Conservation (phyloP, 2,888 invertebrate genomes). For the Metalampra italica region DNA sequence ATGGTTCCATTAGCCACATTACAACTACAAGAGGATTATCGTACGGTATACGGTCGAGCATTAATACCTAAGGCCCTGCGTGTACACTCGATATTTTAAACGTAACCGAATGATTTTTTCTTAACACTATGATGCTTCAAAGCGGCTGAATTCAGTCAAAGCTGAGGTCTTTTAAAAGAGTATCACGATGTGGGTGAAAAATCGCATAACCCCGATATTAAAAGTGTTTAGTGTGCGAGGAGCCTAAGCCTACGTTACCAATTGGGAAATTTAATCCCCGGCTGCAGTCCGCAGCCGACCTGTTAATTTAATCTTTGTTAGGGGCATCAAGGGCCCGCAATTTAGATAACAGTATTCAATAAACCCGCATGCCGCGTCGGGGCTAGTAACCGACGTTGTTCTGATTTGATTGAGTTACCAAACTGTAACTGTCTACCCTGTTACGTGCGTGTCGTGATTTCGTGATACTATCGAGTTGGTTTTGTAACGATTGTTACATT, state of each 20-base stretch:
- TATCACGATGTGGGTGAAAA: no score
- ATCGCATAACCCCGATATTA: no score
- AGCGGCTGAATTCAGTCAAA: no score
- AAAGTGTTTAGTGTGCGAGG: no score
- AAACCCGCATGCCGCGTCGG: slow-evolving; percentile 55
- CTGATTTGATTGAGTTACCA: slow-evolving; percentile 65
- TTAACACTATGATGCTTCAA: no score
- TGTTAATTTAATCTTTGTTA: slow-evolving; percentile 70
- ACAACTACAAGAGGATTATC: slow-evolving; percentile 60
- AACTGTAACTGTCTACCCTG: slow-evolving; percentile 48
- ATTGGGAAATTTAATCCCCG: slow-evolving; percentile 49
- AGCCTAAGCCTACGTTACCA: slow-evolving; percentile 36
- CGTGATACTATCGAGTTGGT: not conserved
- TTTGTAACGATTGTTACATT: not conserved
- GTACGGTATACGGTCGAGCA: slow-evolving; percentile 45
- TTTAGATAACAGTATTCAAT: slow-evolving; percentile 72
- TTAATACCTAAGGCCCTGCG: slow-evolving; percentile 32
- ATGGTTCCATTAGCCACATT: slow-evolving; percentile 63
- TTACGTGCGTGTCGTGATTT: slow-evolving; percentile 21
- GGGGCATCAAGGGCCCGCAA: slow-evolving; percentile 62
- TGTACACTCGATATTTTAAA: no score
- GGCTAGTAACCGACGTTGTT: slow-evolving; percentile 46
- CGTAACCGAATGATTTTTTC: no score
- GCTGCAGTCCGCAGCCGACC: slow-evolving; percentile 48
- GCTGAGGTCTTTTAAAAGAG: no score